Percentiles rank a stretch among this genome's conserved stretches.
Evolutionary conservation across 2,113 vertebrate genomes (phyloP).

Genomic region (Gopherus flavomarginatus): DNA sequence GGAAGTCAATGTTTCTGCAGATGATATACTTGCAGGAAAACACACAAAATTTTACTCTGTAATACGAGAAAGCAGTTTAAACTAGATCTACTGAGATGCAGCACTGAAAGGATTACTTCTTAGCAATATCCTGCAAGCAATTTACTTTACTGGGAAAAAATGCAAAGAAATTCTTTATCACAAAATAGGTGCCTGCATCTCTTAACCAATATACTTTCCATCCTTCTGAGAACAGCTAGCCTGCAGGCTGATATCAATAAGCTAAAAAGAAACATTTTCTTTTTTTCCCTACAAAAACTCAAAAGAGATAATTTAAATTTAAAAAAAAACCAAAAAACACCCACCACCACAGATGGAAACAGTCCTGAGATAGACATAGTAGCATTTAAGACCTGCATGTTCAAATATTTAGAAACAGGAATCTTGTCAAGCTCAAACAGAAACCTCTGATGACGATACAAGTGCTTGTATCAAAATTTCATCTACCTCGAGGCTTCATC

Average conservation of each 20-base stretch:
- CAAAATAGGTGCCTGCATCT: constrained; percentile 69
- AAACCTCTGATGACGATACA: constrained; percentile 54
- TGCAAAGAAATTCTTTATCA: constrained; percentile 69
- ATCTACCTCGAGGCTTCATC: constrained; percentile 43
- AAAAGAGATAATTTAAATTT: constrained; percentile 56
- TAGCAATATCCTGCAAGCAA: constrained; percentile 61
- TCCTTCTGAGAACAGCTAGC: constrained; percentile 43
- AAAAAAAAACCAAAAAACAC: constrained; percentile 47
- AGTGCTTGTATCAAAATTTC: constrained; percentile 67
- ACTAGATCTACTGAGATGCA: constrained; percentile 51
- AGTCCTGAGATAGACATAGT: constrained; percentile 22
- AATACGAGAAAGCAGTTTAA: constrained; percentile 49
- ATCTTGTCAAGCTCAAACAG: constrained; percentile 49
- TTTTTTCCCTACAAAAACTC: constrained; percentile 7
- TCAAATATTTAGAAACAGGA: constrained; percentile 68
- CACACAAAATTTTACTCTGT: constrained; percentile 40
- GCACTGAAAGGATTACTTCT: constrained; percentile 67
- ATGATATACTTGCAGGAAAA: neutral
- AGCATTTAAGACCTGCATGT: constrained; percentile 38
- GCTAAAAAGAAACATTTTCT: constrained; percentile 55
- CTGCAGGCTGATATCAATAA: constrained; percentile 44
- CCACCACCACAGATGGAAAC: constrained; percentile 35
- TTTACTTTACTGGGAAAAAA: constrained; percentile 68
- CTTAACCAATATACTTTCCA: constrained; percentile 58
- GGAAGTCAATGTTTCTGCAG: neutral